Conservation (phyloP, 2,113 vertebrate genomes). For the Poeciliopsis turrubarensis region DNA sequence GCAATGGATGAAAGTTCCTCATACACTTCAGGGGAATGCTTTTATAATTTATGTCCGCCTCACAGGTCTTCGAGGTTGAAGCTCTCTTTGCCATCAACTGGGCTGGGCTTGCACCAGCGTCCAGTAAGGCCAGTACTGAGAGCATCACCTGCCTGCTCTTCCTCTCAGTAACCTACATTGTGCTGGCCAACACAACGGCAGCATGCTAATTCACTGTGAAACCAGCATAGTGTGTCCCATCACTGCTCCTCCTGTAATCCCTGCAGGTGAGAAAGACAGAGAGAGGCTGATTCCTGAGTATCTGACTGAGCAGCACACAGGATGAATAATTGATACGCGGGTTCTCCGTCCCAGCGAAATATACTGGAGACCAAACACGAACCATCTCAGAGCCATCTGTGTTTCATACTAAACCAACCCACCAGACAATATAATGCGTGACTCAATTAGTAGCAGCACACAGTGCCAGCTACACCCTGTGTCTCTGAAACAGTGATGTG, state of each 20-base stretch:
- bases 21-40: neutral
- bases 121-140: constrained; percentile 22
- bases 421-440: constrained; percentile 67
- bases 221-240: constrained; percentile 40
- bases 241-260: constrained; percentile 51
- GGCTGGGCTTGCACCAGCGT: neutral
- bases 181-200: constrained; percentile 38
- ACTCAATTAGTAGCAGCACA: constrained; percentile 61
- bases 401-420: constrained; percentile 66
- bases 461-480: constrained; percentile 30
- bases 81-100: neutral
- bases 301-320: constrained; percentile 68
- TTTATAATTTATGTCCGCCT: constrained; percentile 29
- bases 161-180: constrained; percentile 23
- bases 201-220: constrained; percentile 55
- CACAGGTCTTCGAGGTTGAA: neutral
- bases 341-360: constrained; percentile 51
- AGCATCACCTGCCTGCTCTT: constrained; percentile 13
- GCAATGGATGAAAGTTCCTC: neutral
- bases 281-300: constrained; percentile 57
- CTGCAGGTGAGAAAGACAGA: constrained; percentile 61
- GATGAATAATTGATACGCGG: constrained; percentile 75
- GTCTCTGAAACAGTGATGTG: neutral
- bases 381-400: constrained; percentile 26
- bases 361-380: constrained; percentile 52